Evolutionary conservation across 2,888 invertebrate genomes (phyloP), one percentile per base, ranked within the genome.

Genomic region (Plemyria rubiginata): DNA sequence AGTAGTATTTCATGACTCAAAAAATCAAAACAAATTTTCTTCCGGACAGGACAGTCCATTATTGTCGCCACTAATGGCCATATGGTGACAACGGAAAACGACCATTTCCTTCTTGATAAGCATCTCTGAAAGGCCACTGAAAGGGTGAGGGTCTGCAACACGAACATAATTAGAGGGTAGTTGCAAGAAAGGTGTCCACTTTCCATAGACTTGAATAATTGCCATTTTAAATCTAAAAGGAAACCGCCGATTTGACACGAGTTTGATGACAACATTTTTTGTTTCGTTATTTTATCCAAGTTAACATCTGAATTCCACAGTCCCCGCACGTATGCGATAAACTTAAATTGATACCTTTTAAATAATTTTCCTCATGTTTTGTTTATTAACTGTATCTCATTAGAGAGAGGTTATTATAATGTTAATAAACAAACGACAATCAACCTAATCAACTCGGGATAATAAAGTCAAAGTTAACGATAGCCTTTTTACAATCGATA

Each of bases 41-140:
- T 72, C 59, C 66, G 73, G 73, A 73, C 77, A 85, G 86, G 81
- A 84, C 82, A 78, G 87, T 84, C 91, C 91, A 92, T 92, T 92
- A 84, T 86, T 88, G 89, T 88, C 77, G 81, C 80, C 82, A 40
- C 85, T 91, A 92, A 92, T 92, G 92, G 89, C 72, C 74, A 79
- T 79, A 82, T 86, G 87, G 90, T 89, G 90, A 85, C 88, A 88
- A 85, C 92, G 92, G 92, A 92, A 92, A 92, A 85, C 90, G 92
- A 82, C 87, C 90, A 92, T 92, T 92, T 92, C 92, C 92, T 92
- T 81, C 51, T 80, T 87, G 92, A 92, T 92, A 92, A 88, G 85
- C 88, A 92, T 92, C 92, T 86, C 84, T 90, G 86, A 90, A 92
- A 92, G 85, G 83, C 81, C 73, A 81, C 90, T 89, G 90, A 91